These are phyloP conservation scores for Drosophila arizonae DNA, from an alignment of 1,140 invertebrate genomes.

Conservation along the genomic window DNA sequence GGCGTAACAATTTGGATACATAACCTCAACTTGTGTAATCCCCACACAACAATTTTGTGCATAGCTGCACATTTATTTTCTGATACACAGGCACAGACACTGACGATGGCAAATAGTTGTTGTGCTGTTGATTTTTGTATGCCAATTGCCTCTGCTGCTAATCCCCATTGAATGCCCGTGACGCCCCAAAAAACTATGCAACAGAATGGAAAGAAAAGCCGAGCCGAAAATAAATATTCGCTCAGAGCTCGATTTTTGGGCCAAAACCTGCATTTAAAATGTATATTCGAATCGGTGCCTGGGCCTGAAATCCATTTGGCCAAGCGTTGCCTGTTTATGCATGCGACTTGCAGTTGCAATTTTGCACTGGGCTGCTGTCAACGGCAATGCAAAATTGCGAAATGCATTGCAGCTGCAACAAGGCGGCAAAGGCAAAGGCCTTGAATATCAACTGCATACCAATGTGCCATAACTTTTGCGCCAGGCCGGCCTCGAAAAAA, in stretches of 20 bases:
- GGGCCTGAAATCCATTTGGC: conserved; percentile 21
- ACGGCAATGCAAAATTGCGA: conserved; percentile 24
- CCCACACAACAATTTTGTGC: not conserved
- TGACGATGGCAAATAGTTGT: conserved; percentile 9
- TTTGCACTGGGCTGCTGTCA: conserved; percentile 44
- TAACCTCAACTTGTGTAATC: conserved; percentile 1
- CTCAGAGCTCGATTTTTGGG: conserved; percentile 4
- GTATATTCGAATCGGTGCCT: conserved; percentile 3
- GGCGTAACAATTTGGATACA: not conserved
- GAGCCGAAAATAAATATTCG: conserved; percentile 9
- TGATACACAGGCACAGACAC: not conserved
- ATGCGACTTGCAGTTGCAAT: conserved; percentile 54
- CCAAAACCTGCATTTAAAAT: conserved; percentile 15
- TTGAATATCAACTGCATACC: conserved; percentile 56
- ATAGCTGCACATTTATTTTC: not conserved
- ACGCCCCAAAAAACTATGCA: conserved; percentile 16
- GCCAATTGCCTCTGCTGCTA: not conserved
- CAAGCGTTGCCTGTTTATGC: conserved; percentile 37
- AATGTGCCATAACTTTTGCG: conserved; percentile 52
- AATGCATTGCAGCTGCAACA: conserved; percentile 37
- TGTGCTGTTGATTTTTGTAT: not conserved
- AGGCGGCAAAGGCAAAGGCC: conserved; percentile 27
- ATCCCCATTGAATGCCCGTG: not conserved
- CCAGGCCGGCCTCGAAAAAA: conserved; percentile 6
- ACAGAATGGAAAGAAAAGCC: conserved; percentile 13